These are phyloP conservation scores for Cylas formicarius DNA, from an alignment of 1,140 invertebrate species.

Conservation along the genomic window DNA sequence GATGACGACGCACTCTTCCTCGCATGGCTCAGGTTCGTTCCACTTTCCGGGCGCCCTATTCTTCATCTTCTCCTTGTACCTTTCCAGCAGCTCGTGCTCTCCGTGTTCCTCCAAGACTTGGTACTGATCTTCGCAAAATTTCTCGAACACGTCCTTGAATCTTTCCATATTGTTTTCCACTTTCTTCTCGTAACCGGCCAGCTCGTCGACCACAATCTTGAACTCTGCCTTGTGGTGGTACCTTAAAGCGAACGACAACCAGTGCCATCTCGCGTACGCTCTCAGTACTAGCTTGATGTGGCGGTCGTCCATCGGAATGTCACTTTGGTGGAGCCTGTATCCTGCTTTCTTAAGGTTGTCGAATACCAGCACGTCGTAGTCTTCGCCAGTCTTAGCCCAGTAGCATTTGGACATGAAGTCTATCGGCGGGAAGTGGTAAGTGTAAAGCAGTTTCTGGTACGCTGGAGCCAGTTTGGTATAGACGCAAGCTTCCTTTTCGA, in stretches of 20 bases:
- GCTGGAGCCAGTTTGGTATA: constrained; percentile 23
- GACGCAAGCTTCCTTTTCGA: constrained; percentile 23
- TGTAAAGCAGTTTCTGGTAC: constrained; percentile 19
- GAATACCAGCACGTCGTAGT: constrained; percentile 46
- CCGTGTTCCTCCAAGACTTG: no score
- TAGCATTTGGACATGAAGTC: constrained; percentile 39
- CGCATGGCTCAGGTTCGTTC: no score
- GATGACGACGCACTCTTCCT: no score
- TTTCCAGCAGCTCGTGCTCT: no score
- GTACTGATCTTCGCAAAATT: no score
- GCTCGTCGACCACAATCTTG: no score
- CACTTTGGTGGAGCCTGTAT: constrained; percentile 44
- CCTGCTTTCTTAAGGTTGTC: constrained; percentile 46
- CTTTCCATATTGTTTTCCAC: no score
- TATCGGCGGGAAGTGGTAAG: constrained; percentile 4
- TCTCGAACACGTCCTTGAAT: no score
- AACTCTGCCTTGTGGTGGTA: no score
- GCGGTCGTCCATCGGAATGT: constrained; percentile 39
- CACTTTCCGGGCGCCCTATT: no score
- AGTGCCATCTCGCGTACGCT: constrained; percentile 48
- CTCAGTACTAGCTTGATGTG: constrained; percentile 43
- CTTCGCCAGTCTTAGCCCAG: constrained; percentile 33
- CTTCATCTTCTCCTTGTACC: no score
- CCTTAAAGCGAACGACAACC: constrained; percentile 45
- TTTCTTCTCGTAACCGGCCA: not conserved